These are phyloP conservation scores for Koerneria pararmatus DNA, from an alignment of 2,888 invertebrate species.

Conservation along the genomic window DNA sequence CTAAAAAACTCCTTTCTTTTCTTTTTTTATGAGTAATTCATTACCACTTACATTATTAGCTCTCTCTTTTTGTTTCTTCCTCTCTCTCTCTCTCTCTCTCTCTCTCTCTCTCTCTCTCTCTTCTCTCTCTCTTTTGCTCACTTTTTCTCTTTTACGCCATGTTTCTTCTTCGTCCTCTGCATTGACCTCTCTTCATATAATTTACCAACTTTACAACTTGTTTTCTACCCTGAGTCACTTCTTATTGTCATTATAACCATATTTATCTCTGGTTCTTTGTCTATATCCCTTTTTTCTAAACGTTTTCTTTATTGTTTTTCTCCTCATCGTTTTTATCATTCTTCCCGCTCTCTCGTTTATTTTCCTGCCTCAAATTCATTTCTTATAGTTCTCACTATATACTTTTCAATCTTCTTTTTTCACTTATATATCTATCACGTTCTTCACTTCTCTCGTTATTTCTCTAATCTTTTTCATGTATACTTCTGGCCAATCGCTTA, in stretches of 20 bases:
- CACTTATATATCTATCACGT: no score
- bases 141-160: not conserved
- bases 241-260: no score
- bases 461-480: no score
- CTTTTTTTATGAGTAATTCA: no score
- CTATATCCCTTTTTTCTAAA: not conserved
- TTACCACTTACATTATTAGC: not conserved
- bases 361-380: not conserved
- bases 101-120: not conserved
- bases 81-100: slow-evolving; percentile 1
- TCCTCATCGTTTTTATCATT: not conserved
- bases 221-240: not conserved
- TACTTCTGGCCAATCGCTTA: no score
- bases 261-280: not conserved
- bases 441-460: no score
- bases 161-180: not conserved
- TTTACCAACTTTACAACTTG: not conserved
- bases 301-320: not conserved
- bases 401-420: no score
- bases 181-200: not conserved
- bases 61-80: not conserved
- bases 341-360: not conserved
- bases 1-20: no score
- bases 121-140: not conserved
- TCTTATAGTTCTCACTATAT: not conserved